Conservation (phyloP, 2,113 vertebrate species). For the Chunga burmeisteri region DNA sequence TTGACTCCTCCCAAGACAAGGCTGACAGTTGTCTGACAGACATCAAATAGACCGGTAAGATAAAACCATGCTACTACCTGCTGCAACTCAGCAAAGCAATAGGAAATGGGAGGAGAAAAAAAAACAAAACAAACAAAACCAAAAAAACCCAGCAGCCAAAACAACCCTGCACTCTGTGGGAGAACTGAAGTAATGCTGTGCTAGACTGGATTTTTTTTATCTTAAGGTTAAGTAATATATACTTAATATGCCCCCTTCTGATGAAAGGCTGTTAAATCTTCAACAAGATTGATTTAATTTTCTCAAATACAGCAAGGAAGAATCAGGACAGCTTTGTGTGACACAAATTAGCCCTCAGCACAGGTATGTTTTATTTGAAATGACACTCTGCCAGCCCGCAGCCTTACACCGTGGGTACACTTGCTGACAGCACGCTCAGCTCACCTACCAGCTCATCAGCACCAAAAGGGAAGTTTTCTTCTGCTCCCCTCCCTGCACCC, state of each 20-base stretch:
- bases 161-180: neutral
- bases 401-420: accelerated
- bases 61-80: neutral
- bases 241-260: neutral
- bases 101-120: neutral
- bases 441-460: neutral
- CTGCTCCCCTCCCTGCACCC: neutral
- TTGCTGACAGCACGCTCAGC: neutral
- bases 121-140: neutral
- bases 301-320: neutral
- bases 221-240: neutral
- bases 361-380: neutral
- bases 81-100: neutral
- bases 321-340: neutral
- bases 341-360: neutral
- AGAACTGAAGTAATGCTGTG: neutral
- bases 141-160: neutral
- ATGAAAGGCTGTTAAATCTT: neutral
- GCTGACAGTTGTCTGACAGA: neutral
- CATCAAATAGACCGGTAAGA: neutral
- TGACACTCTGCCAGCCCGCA: accelerated
- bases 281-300: neutral
- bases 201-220: neutral
- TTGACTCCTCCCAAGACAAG: neutral
- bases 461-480: neutral